Conservation (phyloP, 2,888 invertebrate genomes). For the Empis livida region DNA sequence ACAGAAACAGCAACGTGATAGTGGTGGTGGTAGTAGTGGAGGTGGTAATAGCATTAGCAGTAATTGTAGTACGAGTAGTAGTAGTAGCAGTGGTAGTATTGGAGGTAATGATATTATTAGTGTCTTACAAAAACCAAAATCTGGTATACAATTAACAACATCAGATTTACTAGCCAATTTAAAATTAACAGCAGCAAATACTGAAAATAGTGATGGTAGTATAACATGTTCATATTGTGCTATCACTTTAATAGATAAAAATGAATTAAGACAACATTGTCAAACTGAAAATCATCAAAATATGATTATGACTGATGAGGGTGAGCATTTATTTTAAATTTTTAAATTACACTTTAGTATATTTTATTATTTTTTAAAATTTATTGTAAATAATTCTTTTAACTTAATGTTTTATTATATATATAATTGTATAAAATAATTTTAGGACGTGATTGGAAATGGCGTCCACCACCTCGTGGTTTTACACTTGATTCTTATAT, state of each 20-base stretch:
- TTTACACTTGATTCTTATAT: constrained; percentile 50
- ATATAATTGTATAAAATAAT: neutral
- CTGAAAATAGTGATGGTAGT: constrained; percentile 20
- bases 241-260: constrained; percentile 40
- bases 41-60: constrained; percentile 14
- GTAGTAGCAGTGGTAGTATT: constrained; percentile 18
- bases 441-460: constrained; percentile 48
- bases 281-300: constrained; percentile 50
- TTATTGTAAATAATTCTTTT: too few species aligned
- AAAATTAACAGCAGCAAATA: constrained; percentile 9
- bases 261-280: constrained; percentile 44
- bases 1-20: constrained; percentile 23
- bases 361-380: too few species aligned
- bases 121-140: constrained; percentile 1
- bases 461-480: constrained; percentile 56
- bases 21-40: constrained; percentile 9
- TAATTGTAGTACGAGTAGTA: constrained; percentile 1
- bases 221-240: constrained; percentile 44
- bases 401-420: too few species aligned
- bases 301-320: constrained; percentile 56
- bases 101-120: constrained; percentile 10
- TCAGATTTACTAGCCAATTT: constrained; percentile 6
- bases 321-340: too few species aligned
- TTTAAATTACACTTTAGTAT: too few species aligned
- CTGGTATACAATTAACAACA: neutral